These are phyloP conservation scores for Drosophila obscura DNA, from an alignment of 1,140 invertebrate genomes.

Conservation along the genomic window DNA sequence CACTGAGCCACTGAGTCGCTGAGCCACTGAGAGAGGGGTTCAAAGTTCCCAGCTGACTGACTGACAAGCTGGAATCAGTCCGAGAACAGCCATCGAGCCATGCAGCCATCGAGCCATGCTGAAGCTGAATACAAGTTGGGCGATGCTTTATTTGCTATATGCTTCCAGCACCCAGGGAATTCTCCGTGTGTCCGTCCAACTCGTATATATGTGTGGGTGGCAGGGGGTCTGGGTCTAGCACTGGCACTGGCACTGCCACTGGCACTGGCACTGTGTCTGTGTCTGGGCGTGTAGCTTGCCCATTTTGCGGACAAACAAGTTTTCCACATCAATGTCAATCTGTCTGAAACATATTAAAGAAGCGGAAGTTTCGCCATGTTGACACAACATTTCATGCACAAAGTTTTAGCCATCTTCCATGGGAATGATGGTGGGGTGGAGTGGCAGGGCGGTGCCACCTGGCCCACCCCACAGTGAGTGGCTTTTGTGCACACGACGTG, in stretches of 20 bases:
- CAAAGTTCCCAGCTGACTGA: slow-evolving; percentile 30
- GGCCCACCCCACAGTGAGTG: slow-evolving; percentile 49
- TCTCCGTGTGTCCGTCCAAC: slow-evolving; percentile 10
- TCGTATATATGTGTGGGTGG: too few species aligned
- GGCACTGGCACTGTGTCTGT: background rate
- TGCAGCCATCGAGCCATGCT: too few species aligned
- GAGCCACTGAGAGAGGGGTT: slow-evolving; percentile 49
- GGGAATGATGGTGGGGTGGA: background rate
- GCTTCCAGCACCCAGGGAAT: slow-evolving; percentile 24
- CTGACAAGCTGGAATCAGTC: too few species aligned
- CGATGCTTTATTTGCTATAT: slow-evolving; percentile 45
- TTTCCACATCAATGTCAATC: slow-evolving; percentile 83
- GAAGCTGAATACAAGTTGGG: slow-evolving; percentile 22
- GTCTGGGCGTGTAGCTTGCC: slow-evolving; percentile 42
- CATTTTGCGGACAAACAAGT: slow-evolving; percentile 74
- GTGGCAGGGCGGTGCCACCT: slow-evolving; percentile 26
- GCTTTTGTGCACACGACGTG: slow-evolving; percentile 69
- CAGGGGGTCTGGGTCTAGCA: too few species aligned
- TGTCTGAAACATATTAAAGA: slow-evolving; percentile 83
- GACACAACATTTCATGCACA: slow-evolving; percentile 79
- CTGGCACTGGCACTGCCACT: too few species aligned
- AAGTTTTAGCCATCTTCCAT: slow-evolving; percentile 54
- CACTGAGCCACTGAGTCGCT: too few species aligned
- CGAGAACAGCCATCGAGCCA: too few species aligned
- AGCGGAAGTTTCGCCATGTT: slow-evolving; percentile 80